Evolutionary conservation across 2,888 invertebrate genomes (phyloP).

Genomic region (Phlogophora meticulosa): DNA sequence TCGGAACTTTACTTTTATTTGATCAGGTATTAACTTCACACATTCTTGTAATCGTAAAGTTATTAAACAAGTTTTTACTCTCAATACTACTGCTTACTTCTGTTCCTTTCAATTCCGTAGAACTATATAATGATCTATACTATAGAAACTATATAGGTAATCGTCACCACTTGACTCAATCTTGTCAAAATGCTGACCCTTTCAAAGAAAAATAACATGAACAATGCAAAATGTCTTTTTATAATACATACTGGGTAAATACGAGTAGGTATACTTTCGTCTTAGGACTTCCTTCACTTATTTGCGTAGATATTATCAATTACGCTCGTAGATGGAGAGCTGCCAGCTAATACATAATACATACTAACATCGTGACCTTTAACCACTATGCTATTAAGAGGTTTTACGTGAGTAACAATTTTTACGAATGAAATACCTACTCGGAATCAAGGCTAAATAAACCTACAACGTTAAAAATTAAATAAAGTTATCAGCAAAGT

Average conservation of each 20-base stretch:
- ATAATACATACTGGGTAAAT: not conserved
- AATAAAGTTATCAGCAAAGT: slow-evolving; percentile 22
- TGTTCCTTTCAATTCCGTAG: not conserved
- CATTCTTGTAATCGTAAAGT: not conserved
- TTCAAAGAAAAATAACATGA: not conserved
- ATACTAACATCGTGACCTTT: slow-evolving; percentile 15
- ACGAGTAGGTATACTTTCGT: not conserved
- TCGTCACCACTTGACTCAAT: not conserved
- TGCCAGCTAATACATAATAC: slow-evolving; percentile 19
- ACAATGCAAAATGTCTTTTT: not conserved
- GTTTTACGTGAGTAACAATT: slow-evolving; percentile 6
- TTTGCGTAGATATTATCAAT: not conserved
- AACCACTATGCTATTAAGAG: not conserved
- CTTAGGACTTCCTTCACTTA: not conserved
- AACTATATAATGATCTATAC: too few species aligned
- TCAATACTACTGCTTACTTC: not conserved
- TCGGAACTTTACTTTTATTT: slow-evolving; percentile 2
- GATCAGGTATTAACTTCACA: not conserved
- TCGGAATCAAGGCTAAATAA: slow-evolving; percentile 39
- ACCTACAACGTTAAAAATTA: slow-evolving; percentile 26
- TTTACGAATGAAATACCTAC: slow-evolving; percentile 1
- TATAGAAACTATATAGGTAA: too few species aligned
- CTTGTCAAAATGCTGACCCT: too few species aligned
- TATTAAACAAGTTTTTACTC: not conserved
- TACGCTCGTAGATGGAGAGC: not conserved